Conservation (phyloP, 2,888 invertebrate genomes). For the Tipula lateralis region DNA sequence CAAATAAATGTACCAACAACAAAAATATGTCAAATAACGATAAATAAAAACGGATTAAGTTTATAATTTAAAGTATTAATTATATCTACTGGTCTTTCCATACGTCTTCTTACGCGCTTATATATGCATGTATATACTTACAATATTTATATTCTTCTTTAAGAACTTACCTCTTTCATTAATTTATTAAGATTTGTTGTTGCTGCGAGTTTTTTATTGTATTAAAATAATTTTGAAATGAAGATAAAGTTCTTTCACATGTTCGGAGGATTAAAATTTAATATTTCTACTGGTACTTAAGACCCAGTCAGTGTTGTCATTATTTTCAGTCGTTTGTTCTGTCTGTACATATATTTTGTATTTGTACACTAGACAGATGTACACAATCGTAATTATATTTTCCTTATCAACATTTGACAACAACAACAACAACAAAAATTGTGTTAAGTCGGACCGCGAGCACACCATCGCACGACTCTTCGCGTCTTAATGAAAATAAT, state of each 20-base stretch:
- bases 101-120: background rate
- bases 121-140: too few species aligned
- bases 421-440: background rate
- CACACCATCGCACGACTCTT: background rate
- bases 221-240: background rate
- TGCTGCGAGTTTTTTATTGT: background rate
- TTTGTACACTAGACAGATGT: constrained; percentile 19
- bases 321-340: background rate
- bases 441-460: background rate
- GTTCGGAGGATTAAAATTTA: background rate
- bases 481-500: background rate
- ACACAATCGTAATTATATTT: background rate
- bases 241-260: constrained; percentile 24
- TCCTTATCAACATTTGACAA: background rate
- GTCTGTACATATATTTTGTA: background rate
- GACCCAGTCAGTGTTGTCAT: background rate
- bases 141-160: background rate
- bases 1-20: background rate
- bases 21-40: constrained; percentile 12
- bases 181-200: background rate
- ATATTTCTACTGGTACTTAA: constrained; percentile 14
- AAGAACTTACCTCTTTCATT: constrained; percentile 1
- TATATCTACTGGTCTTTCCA: constrained; percentile 6
- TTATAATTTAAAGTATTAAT: constrained; percentile 19
- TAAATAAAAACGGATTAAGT: constrained; percentile 11